Evolutionary conservation across 2,113 vertebrate genomes (phyloP).

Genomic region (Calypte anna): DNA sequence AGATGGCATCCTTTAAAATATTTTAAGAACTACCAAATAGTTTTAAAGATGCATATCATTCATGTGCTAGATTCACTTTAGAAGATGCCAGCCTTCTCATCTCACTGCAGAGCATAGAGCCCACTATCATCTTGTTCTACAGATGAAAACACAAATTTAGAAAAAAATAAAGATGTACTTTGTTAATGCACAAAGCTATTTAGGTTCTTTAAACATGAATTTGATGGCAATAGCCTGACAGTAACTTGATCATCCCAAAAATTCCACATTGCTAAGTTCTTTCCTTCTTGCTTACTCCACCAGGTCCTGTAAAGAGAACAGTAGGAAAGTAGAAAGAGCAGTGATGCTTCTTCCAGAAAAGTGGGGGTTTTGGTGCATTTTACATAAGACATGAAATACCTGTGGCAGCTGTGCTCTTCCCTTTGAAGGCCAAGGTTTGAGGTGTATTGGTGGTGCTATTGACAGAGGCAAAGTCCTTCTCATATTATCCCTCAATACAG

Average conservation of each 20-base stretch:
- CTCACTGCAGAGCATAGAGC: neutral
- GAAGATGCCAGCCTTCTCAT: neutral
- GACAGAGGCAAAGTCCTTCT: neutral
- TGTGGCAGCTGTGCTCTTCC: neutral
- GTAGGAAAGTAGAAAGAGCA: neutral
- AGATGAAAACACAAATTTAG: neutral
- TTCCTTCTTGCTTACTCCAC: neutral
- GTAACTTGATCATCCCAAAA: neutral
- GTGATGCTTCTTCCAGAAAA: neutral
- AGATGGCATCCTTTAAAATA: neutral
- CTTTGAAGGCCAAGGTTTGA: neutral
- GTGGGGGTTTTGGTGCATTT: neutral
- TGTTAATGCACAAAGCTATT: neutral
- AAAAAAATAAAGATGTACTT: neutral
- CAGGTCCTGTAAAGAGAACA: neutral
- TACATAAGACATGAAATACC: neutral
- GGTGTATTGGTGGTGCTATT: fast-evolving
- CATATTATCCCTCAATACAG: neutral
- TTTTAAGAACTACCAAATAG: neutral
- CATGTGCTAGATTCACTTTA: neutral
- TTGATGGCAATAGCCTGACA: neutral
- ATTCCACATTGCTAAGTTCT: neutral
- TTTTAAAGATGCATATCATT: neutral
- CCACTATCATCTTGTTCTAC: neutral
- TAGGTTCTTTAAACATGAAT: neutral